phyloP scores from a whole-genome alignment of 2,888 invertebrate genomes.

The Globia sparganii region DNA sequence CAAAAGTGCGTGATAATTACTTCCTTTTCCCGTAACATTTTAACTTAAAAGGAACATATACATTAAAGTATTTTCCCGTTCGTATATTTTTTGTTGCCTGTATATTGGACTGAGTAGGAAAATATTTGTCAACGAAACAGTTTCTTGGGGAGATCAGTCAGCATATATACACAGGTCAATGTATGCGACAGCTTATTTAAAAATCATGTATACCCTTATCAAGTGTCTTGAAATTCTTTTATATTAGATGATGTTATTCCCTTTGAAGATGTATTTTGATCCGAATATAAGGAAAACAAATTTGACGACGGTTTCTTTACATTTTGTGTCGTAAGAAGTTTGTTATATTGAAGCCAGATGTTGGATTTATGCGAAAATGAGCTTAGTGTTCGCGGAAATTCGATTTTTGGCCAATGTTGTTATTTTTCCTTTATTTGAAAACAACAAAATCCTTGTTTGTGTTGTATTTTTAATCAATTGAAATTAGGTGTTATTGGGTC shows the following conservation, averaged over 20 bases:
- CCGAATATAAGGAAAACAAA: constrained; percentile 17
- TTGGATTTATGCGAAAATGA: constrained; percentile 9
- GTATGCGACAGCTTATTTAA: constrained; percentile 56
- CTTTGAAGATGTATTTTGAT: constrained; percentile 29
- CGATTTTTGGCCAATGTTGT: not conserved
- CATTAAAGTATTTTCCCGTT: constrained; percentile 24
- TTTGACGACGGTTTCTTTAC: constrained; percentile 1
- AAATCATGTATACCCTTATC: constrained; percentile 47
- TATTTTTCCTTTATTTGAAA: constrained; percentile 11
- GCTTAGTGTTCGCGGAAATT: not conserved
- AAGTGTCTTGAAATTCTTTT: constrained; percentile 38
- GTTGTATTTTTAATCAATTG: not conserved
- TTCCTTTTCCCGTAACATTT: constrained; percentile 16
- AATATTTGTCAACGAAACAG: constrained; percentile 64
- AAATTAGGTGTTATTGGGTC: not conserved
- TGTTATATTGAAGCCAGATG: constrained; percentile 9
- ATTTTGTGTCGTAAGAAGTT: not conserved
- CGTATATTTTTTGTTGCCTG: constrained; percentile 19
- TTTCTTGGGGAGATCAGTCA: constrained; percentile 47
- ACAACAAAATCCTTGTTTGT: constrained; percentile 8
- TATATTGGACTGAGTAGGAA: constrained; percentile 46
- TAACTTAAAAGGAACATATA: constrained; percentile 31
- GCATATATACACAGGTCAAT: constrained; percentile 30
- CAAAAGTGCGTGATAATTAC: constrained; percentile 22
- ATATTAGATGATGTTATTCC: constrained; percentile 27